Percentiles rank a stretch among this genome's conserved stretches.
Conservation (phyloP, 2,113 vertebrate species). For the Gambusia affinis region DNA sequence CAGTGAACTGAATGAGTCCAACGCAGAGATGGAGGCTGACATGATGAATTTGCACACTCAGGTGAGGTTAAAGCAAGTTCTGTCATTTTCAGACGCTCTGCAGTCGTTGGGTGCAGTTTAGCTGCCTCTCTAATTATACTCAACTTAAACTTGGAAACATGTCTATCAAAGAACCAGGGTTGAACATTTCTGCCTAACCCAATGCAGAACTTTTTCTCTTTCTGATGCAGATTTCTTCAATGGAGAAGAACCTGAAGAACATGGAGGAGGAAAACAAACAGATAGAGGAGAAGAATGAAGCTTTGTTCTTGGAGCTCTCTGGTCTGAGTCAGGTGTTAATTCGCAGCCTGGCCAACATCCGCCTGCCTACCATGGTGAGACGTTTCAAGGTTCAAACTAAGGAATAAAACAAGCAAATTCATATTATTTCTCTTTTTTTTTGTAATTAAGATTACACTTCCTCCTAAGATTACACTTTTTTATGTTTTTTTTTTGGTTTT, state of each 20-base stretch:
- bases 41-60: constrained; percentile 97
- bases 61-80: constrained; percentile 74
- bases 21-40: constrained; percentile 94
- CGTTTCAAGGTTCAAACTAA: background rate
- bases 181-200: background rate
- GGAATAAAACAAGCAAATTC: no score
- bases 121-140: no score
- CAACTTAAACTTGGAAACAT: no score
- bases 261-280: constrained; percentile 98
- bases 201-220: background rate
- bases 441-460: no score
- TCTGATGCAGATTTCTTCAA: constrained; percentile 88
- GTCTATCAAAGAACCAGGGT: no score
- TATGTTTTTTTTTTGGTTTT: no score
- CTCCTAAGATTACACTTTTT: no score
- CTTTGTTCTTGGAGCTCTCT: constrained; percentile 95
- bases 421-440: no score
- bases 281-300: constrained; percentile 96
- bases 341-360: constrained; percentile 94
- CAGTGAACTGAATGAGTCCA: constrained; percentile 93
- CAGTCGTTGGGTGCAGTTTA: no score
- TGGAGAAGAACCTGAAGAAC: constrained; percentile 96
- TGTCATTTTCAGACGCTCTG: no score
- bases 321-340: constrained; percentile 97
- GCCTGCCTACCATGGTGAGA: constrained; percentile 95